Conservation (phyloP, 2,888 invertebrate species). For the Drosophila recens region DNA sequence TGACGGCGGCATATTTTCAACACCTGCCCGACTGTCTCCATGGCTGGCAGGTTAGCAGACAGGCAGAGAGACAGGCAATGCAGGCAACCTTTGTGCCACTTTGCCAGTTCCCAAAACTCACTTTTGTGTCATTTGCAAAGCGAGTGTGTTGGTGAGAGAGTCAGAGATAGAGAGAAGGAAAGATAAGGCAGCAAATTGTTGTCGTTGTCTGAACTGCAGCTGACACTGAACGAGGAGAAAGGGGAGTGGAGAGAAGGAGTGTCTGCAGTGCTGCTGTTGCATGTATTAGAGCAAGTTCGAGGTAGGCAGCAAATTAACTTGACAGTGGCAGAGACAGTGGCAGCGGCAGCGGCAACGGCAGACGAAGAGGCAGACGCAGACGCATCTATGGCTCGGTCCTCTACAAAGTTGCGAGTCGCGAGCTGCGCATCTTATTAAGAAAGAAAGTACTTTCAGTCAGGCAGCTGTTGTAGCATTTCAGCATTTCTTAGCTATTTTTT, state of each 20-base stretch:
- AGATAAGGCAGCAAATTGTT: conserved; percentile 66
- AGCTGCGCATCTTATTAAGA: conserved; percentile 78
- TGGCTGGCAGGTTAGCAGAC: conserved; percentile 50
- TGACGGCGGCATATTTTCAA: conserved; percentile 77
- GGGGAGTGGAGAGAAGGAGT: conserved; percentile 12
- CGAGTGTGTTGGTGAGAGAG: not conserved
- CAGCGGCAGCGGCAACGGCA: conserved; percentile 14
- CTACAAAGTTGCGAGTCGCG: conserved; percentile 28
- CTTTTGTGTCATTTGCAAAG: conserved; percentile 71
- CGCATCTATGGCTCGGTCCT: conserved; percentile 54
- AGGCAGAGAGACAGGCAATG: conserved; percentile 47
- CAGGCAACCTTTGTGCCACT: conserved; percentile 79
- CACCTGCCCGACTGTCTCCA: conserved; percentile 71
- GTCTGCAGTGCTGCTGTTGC: conserved; percentile 51
- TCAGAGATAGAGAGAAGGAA: conserved; percentile 3
- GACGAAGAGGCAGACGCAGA: conserved; percentile 33
- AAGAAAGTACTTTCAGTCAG: conserved; percentile 81
- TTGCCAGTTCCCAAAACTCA: conserved; percentile 80
- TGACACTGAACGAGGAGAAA: not conserved
- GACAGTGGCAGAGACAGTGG: conserved; percentile 27
- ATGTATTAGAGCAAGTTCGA: conserved; percentile 79
- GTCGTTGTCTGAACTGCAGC: conserved; percentile 63
- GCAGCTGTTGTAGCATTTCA: conserved; percentile 56
- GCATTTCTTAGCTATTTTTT: conserved; percentile 53
- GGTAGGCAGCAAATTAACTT: conserved; percentile 75